Base-by-base conservation (phyloP, 2,797 vertebrate genomes). In the Syngnathus rostellatus region DNA sequence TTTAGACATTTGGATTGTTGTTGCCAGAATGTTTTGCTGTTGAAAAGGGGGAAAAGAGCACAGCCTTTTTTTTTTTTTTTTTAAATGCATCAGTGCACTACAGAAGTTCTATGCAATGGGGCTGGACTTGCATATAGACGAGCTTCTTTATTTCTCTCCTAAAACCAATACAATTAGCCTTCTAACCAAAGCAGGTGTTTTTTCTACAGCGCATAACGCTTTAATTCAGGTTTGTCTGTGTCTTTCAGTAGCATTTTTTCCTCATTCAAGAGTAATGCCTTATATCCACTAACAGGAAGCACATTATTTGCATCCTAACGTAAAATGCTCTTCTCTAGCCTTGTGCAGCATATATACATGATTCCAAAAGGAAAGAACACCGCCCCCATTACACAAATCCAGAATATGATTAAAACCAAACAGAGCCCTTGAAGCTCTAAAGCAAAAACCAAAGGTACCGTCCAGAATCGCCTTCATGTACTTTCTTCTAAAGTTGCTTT, bases 21-120 rank as follows among this genome's bases (percentile, higher is more conserved):
- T 75, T 76, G 72, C 77, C 62, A 73, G 72, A 63, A 78, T 78
- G 81, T 83, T 81, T 82, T 80, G 81, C 81, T 81, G 80, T 77
- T 77, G 63, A 71, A 84, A 81, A 71, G 54, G 85, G 79, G 81
- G 79, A 87, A 87, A 71, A 75, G 85, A 88, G 85, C 85, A 87
- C 86, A 90, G 82, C 80, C 73, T 82, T 82, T 73, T 61, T n/a
- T 40, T n/a, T n/a, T 10, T 39, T n/a, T 60, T 60, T 43, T 45
- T 12, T 60, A 8, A 74, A 87, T 76, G 81, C 80, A 79, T 77
- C 77, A 75, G 81, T 85, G 83, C 86, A 91, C 92, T 91, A 88
- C 85, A 89, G 86, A 91, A 90, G 83, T 91, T 93, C 94, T 97
- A 97, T 96, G 94, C 94, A 98, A 98, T 92, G 79, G 86, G 79